Base-by-base conservation (phyloP, 2,888 invertebrate genomes). In the Synanthedon andrenaeformis region DNA sequence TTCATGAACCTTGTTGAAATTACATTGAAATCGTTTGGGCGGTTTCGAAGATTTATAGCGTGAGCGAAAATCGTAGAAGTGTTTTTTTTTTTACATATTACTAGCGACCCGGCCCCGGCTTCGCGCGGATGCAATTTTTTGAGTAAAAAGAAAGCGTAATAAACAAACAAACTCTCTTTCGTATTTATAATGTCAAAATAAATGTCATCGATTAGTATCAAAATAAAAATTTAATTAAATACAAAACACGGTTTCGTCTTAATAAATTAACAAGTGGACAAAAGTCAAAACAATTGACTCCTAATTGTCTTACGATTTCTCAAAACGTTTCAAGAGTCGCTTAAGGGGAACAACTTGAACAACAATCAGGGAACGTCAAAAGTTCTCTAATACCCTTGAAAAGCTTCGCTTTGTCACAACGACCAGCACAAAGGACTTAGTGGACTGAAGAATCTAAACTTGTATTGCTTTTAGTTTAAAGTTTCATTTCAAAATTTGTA, bases 371-470 rank as follows among this genome's bases (percentile, higher is more conserved):
- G 58, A 63, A 69, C 69, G 71, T 76, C 75, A 69, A 74, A 78
- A 82, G 72, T 80, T 80, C 56, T 66, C 67, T 79, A 76, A 82
- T 74, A 69, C 72, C 63, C 67, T 67, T 64, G 62, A 65, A 71
- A 66, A 69, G 53, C 63, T 58, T 63, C 64, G 65, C 72, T 72
- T 72, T 74, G 70, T 71, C 69, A 72, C 66, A 68, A 65, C 35
- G 35, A 35, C 35, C 35, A 35, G 66, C 65, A 70, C 71, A 69
- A 67, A 64, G 58, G 65, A 61, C 59, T 65, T 62, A 54, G 52
- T 54, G 58, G 59, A 60, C 60, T 58, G 61, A 53, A 58, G 57
- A 59, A 56, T 59, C 64, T 62, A 61, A 65, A 62, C 59, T 66
- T 66, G 62, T 75, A 69, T 72, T 69, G 68, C 70, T 70, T 75